Conservation (phyloP, 2,888 invertebrate species). For the Venusia cambrica region DNA sequence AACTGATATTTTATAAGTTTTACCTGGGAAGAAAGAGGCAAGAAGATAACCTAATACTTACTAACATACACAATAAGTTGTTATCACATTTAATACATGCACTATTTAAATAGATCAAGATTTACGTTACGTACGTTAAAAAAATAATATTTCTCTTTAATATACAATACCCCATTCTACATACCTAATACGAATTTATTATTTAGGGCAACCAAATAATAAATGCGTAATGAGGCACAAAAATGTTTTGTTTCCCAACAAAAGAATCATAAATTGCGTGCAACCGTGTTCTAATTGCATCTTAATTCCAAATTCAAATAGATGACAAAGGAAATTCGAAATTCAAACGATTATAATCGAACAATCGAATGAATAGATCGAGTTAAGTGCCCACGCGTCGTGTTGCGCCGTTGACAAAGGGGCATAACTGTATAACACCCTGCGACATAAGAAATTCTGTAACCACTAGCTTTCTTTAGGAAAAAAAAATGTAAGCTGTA, state of each 20-base stretch:
- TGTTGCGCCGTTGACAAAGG: too few relatives aligned
- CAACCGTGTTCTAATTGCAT: slow-evolving; percentile 48
- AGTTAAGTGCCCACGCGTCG: slow-evolving; percentile 59
- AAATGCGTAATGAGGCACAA: slow-evolving; percentile 8
- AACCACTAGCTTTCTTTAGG: background rate
- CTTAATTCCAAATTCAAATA: slow-evolving; percentile 44
- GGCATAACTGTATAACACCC: slow-evolving; percentile 19
- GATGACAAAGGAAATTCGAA: slow-evolving; percentile 54
- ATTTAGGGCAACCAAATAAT: too few relatives aligned
- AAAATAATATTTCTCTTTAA: too few relatives aligned
- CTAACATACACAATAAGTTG: too few relatives aligned
- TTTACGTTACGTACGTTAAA: too few relatives aligned
- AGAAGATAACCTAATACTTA: background rate
- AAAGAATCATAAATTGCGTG: slow-evolving; percentile 25
- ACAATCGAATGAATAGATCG: slow-evolving; percentile 57
- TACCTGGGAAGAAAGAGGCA: slow-evolving; percentile 1
- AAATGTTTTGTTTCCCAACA: slow-evolving; percentile 21
- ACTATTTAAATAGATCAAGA: too few relatives aligned
- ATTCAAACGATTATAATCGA: slow-evolving; percentile 57
- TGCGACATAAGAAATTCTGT: slow-evolving; percentile 7
- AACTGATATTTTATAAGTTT: too few relatives aligned
- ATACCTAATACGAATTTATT: too few relatives aligned
- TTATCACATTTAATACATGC: too few relatives aligned
- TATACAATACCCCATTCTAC: too few relatives aligned
- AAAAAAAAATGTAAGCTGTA: too few relatives aligned